A percentile compares a stretch with the other conserved stretches of the same genome.
These are phyloP conservation scores for Myathropa florea DNA, from an alignment of 2,888 invertebrate species.

Conservation along the genomic window DNA sequence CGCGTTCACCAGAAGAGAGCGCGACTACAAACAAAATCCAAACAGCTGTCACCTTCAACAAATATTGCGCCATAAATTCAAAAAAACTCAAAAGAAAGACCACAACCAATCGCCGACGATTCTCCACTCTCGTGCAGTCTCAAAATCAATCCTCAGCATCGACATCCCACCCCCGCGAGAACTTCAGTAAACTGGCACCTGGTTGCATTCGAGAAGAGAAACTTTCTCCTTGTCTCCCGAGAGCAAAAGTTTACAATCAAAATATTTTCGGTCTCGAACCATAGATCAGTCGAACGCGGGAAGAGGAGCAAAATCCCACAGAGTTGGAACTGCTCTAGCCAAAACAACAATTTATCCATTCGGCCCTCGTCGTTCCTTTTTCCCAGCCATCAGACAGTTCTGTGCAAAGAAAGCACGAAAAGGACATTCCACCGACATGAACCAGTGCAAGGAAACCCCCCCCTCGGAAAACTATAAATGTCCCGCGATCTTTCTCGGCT, in stretches of 20 bases:
- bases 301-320: background rate
- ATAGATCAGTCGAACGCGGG: conserved; percentile 61
- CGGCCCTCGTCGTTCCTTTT: too few relatives aligned
- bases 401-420: conserved; percentile 34
- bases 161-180: conserved; percentile 4
- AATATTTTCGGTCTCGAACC: conserved; percentile 64
- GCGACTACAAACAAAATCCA: conserved; percentile 23
- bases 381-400: conserved; percentile 31
- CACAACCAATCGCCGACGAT: background rate
- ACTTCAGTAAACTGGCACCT: conserved; percentile 30
- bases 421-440: conserved; percentile 57
- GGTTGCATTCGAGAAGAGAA: conserved; percentile 38
- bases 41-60: conserved; percentile 37
- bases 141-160: background rate
- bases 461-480: conserved; percentile 67
- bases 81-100: conserved; percentile 5
- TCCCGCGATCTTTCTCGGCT: conserved; percentile 50
- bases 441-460: conserved; percentile 30
- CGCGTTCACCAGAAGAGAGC: background rate
- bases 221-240: conserved; percentile 7
- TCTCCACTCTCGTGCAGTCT: background rate
- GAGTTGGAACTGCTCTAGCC: conserved; percentile 21
- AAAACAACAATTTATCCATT: conserved; percentile 36
- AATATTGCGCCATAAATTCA: conserved; percentile 57
- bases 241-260: conserved; percentile 62